Base-by-base conservation (phyloP, 2,888 invertebrate genomes). In the Meiosimyza decipiens region DNA sequence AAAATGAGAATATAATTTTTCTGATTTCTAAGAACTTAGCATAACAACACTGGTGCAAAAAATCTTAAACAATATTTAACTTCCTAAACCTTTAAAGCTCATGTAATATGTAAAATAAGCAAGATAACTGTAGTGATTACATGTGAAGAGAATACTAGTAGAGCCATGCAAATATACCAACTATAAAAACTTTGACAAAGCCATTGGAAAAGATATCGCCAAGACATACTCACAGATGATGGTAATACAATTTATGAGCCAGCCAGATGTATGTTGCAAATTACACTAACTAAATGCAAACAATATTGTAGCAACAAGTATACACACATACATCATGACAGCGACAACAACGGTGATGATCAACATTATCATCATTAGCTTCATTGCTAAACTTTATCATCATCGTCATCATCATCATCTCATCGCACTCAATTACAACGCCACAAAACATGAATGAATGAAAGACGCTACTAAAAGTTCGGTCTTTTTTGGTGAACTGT, bases 401-500 rank as follows among this genome's bases (percentile, higher is more conserved):
- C 51, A 18, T 49, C n/a, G n/a, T n/a, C 57, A 18, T 40, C 57
- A 22, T 69, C 60, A 13, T 60, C 62, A 51, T 69, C 69, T 9
- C 69, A 60, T 60, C 52, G 60, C 69, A 60, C 69, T 69, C 60
- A 60, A 69, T 69, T 69, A 69, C 69, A 60, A 15, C 28, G 69
- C 59, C 60, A 51, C 60, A 69, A 51, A 67, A 60, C 67, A 67
- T 55, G 67, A 67, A 67, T 55, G 67, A 15, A 49, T 16, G 63
- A 16, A 16, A 12, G 54, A 54, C 52, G 11, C 49, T 22, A 28
- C 28, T 28, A 28, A 16, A 16, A 51, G 50, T 22, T 54, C n/a
- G 60, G 60, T 50, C 33, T 40, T 51, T 40, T 40, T 40, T 40
- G 40, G 59, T 60, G 60, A 69, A 60, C 60, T n/a, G 69, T 16